phyloP scores from a whole-genome alignment of 2,888 invertebrate genomes.

The Cephus rjabovi region DNA sequence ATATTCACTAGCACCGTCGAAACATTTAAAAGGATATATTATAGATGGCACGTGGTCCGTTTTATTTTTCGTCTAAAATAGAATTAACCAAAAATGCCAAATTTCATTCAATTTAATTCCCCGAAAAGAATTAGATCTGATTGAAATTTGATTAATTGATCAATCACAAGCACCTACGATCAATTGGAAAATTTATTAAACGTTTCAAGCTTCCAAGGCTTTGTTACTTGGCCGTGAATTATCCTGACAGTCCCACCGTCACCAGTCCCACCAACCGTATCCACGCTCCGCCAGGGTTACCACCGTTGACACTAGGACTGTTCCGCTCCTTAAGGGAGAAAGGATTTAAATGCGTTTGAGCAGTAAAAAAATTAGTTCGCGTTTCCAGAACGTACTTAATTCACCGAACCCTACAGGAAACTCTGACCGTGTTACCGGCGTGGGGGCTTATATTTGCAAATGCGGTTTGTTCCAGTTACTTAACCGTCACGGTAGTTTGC shows the following conservation, averaged over 20 bases:
- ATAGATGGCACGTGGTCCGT: rapidly evolving
- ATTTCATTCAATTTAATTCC: background rate
- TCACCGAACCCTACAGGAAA: background rate
- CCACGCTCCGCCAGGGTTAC: background rate
- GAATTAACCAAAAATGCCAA: too few species aligned
- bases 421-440: background rate
- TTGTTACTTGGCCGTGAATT: background rate
- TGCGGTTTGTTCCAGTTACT: constrained; percentile 55
- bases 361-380: background rate
- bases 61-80: background rate
- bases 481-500: constrained; percentile 55
- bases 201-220: background rate
- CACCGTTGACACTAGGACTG: background rate
- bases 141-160: background rate
- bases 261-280: background rate
- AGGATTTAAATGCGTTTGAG: background rate
- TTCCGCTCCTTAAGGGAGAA: background rate
- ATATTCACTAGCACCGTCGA: background rate
- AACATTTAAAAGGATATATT: background rate
- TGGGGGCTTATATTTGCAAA: constrained; percentile 48
- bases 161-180: background rate
- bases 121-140: background rate
- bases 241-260: background rate
- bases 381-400: background rate
- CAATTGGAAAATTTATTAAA: too few species aligned